These are phyloP conservation scores for Propsilocerus akamusi DNA, from an alignment of 1,140 invertebrate genomes.

Conservation along the genomic window DNA sequence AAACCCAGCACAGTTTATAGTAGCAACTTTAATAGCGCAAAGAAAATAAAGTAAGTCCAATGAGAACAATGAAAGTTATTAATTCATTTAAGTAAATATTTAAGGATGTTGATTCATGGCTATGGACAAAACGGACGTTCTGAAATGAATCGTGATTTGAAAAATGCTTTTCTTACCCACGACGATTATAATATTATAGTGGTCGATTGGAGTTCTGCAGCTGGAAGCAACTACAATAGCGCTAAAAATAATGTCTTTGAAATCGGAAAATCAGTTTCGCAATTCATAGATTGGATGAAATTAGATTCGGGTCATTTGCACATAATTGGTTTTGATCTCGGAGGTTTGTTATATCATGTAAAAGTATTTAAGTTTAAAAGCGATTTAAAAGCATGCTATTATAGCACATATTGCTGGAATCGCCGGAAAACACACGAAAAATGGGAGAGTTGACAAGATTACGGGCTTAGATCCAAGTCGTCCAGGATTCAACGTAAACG, in stretches of 20 bases:
- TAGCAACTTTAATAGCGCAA: background rate
- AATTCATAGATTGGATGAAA: background rate
- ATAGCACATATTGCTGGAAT: background rate
- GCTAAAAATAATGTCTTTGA: background rate
- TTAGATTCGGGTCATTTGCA: background rate
- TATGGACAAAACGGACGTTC: constrained; percentile 7
- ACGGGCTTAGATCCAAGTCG: background rate
- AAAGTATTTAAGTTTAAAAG: background rate
- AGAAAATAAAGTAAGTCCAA: background rate
- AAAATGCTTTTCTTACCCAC: background rate
- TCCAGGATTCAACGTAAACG: background rate
- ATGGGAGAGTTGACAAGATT: background rate
- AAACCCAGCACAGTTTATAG: background rate
- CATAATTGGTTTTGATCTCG: background rate
- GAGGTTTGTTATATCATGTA: background rate
- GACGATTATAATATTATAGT: background rate
- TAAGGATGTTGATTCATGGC: background rate
- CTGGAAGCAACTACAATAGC: background rate
- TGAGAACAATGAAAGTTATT: background rate
- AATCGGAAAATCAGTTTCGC: background rate
- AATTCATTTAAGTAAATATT: background rate
- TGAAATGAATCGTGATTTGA: background rate
- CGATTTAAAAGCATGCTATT: background rate
- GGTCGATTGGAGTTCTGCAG: background rate
- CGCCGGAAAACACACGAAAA: background rate